These are phyloP conservation scores for Drosophila sechellia DNA, from an alignment of 1,140 invertebrate species.

Conservation along the genomic window DNA sequence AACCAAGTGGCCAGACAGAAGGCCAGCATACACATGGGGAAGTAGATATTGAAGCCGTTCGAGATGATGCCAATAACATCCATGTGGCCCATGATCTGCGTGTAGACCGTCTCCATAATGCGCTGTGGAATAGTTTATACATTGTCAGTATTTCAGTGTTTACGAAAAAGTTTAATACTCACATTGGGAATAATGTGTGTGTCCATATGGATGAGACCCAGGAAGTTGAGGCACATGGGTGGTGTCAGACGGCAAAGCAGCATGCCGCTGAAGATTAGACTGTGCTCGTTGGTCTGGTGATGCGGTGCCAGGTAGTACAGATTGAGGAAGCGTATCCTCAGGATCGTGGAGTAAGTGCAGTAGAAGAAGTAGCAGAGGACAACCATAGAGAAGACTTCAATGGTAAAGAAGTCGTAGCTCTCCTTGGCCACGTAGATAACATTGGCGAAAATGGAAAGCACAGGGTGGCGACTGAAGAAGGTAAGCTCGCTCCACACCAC, in stretches of 20 bases:
- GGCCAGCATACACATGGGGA: constrained; percentile 97
- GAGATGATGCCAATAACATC: constrained; percentile 98
- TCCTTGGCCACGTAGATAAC: constrained; percentile 93
- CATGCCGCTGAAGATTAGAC: constrained; percentile 99
- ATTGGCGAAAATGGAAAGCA: constrained; percentile 97
- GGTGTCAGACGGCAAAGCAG: constrained; percentile 98
- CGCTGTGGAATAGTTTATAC: constrained; percentile 23
- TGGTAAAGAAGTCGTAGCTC: constrained; percentile 96
- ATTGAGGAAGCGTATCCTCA: constrained; percentile 98
- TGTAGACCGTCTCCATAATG: constrained; percentile 83
- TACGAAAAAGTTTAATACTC: neutral
- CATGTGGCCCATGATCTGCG: constrained; percentile 99
- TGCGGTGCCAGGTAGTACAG: constrained; percentile 98
- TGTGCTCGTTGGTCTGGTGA: constrained; percentile 99
- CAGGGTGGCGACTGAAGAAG: constrained; percentile 96
- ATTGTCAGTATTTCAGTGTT: no score
- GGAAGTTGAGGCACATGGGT: constrained; percentile 99
- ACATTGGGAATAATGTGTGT: constrained; percentile 95
- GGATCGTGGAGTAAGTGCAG: constrained; percentile 98
- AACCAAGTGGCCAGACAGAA: constrained; percentile 98
- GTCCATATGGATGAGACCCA: constrained; percentile 99
- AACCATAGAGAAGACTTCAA: constrained; percentile 95
- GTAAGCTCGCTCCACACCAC: constrained; percentile 99
- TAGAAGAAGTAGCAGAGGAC: constrained; percentile 97
- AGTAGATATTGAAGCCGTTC: constrained; percentile 99